Conservation (phyloP, 1,140 invertebrate species). For the Cyphomyrmex costatus region DNA sequence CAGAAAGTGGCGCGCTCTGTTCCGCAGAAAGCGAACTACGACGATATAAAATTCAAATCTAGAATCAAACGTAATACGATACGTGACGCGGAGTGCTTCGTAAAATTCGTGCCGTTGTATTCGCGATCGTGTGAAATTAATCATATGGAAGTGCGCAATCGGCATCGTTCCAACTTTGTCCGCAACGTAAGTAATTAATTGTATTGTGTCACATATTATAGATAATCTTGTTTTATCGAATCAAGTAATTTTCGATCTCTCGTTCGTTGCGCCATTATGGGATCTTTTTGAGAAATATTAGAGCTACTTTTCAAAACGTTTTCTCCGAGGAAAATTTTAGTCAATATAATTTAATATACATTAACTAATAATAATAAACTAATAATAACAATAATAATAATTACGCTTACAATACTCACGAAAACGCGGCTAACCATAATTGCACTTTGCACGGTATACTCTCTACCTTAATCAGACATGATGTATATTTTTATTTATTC, state of each 20-base stretch:
- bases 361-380: too few species aligned
- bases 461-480: not conserved
- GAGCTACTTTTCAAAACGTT: too few species aligned
- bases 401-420: too few species aligned
- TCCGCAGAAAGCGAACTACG: not conserved
- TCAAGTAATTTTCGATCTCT: not conserved
- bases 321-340: too few species aligned
- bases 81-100: too few species aligned
- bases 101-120: not conserved
- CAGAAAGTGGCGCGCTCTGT: constrained; percentile 14
- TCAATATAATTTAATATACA: too few species aligned
- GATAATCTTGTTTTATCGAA: not conserved
- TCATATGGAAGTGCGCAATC: not conserved
- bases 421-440: not conserved
- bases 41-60: not conserved
- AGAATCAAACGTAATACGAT: not conserved
- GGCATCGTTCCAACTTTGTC: not conserved
- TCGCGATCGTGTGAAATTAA: constrained; percentile 19
- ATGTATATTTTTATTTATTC: not conserved
- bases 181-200: not conserved
- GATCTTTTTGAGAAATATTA: too few species aligned
- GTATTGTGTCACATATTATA: not conserved
- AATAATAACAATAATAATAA: too few species aligned
- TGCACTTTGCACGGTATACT: not conserved
- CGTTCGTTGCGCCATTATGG: not conserved